Percentiles rank a stretch among this genome's conserved stretches.
Conservation (phyloP, 2,797 vertebrate genomes). For the Rachycentron canadum region DNA sequence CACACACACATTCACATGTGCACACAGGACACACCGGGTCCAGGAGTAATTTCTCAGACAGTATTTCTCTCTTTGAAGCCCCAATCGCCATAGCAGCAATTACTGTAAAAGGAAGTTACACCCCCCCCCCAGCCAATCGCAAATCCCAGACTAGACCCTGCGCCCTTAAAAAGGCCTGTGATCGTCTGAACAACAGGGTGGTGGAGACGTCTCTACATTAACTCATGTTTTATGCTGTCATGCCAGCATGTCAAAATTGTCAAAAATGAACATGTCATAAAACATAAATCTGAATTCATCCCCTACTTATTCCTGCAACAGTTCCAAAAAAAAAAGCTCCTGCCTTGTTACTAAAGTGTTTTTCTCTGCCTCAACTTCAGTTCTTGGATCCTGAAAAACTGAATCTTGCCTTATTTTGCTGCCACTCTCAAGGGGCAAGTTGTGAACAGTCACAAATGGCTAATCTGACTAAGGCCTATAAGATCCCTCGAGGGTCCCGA, state of each 20-base stretch:
- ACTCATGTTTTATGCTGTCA: slow-evolving; percentile 41
- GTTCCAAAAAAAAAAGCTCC: background rate
- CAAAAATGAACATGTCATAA: slow-evolving; percentile 14
- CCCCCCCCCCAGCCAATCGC: slow-evolving; percentile 27
- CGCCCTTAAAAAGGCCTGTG: slow-evolving; percentile 43
- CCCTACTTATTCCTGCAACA: background rate
- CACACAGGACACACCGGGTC: slow-evolving; percentile 45
- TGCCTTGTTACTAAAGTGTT: background rate
- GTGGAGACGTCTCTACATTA: slow-evolving; percentile 35
- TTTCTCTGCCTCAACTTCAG: background rate
- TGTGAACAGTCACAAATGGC: background rate
- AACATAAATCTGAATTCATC: slow-evolving; percentile 21
- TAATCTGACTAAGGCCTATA: background rate
- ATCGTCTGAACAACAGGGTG: slow-evolving; percentile 20
- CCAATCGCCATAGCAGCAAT: slow-evolving; percentile 72
- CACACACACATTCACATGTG: slow-evolving; percentile 55
- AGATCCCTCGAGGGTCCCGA: background rate
- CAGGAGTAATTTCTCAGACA: slow-evolving; percentile 75
- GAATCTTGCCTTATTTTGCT: background rate
- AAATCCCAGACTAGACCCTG: slow-evolving; percentile 36
- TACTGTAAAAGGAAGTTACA: slow-evolving; percentile 74
- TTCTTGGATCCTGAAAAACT: slow-evolving; percentile 5
- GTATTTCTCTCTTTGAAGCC: slow-evolving; percentile 80
- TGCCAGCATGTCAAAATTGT: slow-evolving; percentile 30
- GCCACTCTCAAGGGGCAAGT: background rate